These are phyloP conservation scores for Cricetomys ansorgei DNA, from an alignment of 2,113 vertebrate species.

Conservation along the genomic window DNA sequence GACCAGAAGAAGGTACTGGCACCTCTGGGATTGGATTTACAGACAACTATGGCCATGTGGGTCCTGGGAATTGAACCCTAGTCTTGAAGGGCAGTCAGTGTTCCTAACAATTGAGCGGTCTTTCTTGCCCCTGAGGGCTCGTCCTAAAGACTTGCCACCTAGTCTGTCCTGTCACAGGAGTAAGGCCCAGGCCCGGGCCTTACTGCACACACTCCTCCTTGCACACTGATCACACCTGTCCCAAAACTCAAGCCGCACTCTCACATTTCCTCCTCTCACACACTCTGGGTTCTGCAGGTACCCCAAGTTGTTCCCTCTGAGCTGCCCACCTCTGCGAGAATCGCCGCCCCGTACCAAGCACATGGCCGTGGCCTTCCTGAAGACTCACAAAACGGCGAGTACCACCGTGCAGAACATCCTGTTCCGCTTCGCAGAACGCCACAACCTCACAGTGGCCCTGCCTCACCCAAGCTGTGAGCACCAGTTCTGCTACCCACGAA, in stretches of 20 bases:
- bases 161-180: neutral
- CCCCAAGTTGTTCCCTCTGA: constrained; percentile 83
- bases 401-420: constrained; percentile 93
- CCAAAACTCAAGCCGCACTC: accelerated
- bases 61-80: neutral
- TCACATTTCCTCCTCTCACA: neutral
- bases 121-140: neutral
- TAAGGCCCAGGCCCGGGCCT: too few relatives aligned
- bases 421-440: constrained; percentile 92
- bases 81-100: neutral
- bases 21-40: neutral
- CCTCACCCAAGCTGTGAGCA: constrained; percentile 89
- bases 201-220: too few relatives aligned
- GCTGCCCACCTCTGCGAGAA: constrained; percentile 79
- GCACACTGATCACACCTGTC: neutral
- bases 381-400: constrained; percentile 95
- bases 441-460: constrained; percentile 92
- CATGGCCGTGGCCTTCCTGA: constrained; percentile 91
- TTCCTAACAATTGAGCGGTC: neutral
- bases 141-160: neutral
- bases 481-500: constrained; percentile 93
- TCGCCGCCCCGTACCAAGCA: constrained; percentile 86
- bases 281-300: constrained; percentile 81
- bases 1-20: neutral
- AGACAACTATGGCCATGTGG: too few relatives aligned